These are phyloP conservation scores for Gulo gulo DNA, from an alignment of 2,113 vertebrate species.

Conservation along the genomic window DNA sequence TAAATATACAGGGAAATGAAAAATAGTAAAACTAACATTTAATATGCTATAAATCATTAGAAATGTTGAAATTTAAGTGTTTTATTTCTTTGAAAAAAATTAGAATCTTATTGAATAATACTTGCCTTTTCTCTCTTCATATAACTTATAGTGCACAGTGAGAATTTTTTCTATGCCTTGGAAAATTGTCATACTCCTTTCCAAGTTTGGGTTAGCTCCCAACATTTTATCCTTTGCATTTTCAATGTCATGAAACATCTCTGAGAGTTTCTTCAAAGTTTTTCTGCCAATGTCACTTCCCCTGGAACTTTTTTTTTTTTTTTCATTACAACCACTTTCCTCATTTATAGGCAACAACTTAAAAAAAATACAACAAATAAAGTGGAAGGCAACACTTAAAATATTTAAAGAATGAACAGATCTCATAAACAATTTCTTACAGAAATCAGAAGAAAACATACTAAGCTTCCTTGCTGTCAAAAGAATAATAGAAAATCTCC, in stretches of 20 bases:
- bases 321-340: background rate
- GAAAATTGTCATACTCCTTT: background rate
- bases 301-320: background rate
- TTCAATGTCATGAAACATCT: background rate
- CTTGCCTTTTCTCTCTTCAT: background rate
- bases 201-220: background rate
- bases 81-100: background rate
- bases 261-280: background rate
- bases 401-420: background rate
- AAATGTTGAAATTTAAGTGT: background rate
- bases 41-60: background rate
- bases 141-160: background rate
- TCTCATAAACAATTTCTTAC: background rate
- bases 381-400: background rate
- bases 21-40: background rate
- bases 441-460: background rate
- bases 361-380: background rate
- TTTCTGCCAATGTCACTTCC: background rate
- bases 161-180: background rate
- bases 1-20: background rate
- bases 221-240: background rate
- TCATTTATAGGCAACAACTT: background rate
- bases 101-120: background rate
- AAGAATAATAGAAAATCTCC: background rate
- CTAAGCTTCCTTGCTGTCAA: background rate